phyloP scores from a whole-genome alignment of 2,888 invertebrate species.

The Apodemia hepburni region DNA sequence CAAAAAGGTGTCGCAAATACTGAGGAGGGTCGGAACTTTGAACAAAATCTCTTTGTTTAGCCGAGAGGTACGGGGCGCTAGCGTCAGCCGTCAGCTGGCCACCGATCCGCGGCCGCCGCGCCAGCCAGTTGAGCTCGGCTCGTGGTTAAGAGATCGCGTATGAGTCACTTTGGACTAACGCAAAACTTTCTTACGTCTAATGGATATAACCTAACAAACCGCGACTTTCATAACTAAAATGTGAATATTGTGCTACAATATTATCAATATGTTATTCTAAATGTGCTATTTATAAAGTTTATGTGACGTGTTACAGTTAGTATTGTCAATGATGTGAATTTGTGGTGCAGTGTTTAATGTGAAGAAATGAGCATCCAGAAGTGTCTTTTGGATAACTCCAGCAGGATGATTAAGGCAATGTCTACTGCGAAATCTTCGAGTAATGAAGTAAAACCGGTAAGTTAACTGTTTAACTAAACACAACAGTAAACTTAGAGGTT shows the following conservation, averaged over 20 bases:
- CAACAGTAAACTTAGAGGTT: slow-evolving; percentile 35
- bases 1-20: neutral
- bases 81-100: slow-evolving; percentile 33
- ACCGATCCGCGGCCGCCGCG: slow-evolving; percentile 34
- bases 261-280: slow-evolving; percentile 47
- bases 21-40: slow-evolving; percentile 10
- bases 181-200: slow-evolving; percentile 78
- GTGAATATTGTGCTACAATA: slow-evolving; percentile 51
- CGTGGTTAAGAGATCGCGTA: slow-evolving; percentile 42
- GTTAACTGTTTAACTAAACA: slow-evolving; percentile 33
- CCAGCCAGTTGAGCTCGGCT: slow-evolving; percentile 49
- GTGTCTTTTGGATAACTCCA: slow-evolving; percentile 76
- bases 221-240: slow-evolving; percentile 53
- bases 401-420: slow-evolving; percentile 77
- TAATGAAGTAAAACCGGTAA: slow-evolving; percentile 70
- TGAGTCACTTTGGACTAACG: slow-evolving; percentile 35
- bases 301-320: slow-evolving; percentile 42
- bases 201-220: slow-evolving; percentile 77
- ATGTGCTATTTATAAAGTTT: slow-evolving; percentile 44
- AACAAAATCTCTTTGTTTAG: slow-evolving; percentile 23
- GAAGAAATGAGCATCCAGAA: slow-evolving; percentile 74
- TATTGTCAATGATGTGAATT: slow-evolving; percentile 63
- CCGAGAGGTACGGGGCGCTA: slow-evolving; percentile 25
- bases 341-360: slow-evolving; percentile 32
- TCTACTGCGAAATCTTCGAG: slow-evolving; percentile 66